A percentile compares a stretch with the other conserved stretches of the same genome.
Evolutionary conservation across 2,797 vertebrate genomes (phyloP).

Genomic region (Pelochelys cantorii): DNA sequence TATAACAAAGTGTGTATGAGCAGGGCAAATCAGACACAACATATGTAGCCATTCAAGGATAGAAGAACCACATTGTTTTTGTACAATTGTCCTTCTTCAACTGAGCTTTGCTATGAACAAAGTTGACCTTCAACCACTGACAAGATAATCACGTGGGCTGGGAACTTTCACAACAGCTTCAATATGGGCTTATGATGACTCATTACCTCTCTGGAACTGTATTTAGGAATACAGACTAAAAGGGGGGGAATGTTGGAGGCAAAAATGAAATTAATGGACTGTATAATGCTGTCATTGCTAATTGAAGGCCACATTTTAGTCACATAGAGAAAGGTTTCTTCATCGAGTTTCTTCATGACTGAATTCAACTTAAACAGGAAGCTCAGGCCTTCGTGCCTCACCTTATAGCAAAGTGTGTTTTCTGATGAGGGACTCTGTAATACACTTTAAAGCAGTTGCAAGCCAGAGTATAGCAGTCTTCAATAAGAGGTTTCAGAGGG

Average conservation of each 20-base stretch:
- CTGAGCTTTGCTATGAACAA: neutral
- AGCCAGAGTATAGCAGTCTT: neutral
- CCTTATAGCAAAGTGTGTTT: neutral
- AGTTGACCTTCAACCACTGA: neutral
- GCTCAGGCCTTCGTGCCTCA: neutral
- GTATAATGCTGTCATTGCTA: neutral
- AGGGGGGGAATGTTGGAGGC: neutral
- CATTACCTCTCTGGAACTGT: neutral
- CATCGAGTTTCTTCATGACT: neutral
- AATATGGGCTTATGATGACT: neutral
- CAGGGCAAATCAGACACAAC: neutral
- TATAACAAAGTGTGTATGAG: neutral
- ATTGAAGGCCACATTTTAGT: neutral
- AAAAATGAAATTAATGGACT: neutral
- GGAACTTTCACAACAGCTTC: neutral
- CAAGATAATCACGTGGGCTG: neutral
- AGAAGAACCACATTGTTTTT: neutral
- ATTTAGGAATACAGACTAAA: neutral
- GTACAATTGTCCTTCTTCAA: neutral
- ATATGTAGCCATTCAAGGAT: neutral
- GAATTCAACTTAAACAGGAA: neutral
- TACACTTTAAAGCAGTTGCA: neutral
- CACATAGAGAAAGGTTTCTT: neutral
- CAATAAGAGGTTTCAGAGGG: neutral
- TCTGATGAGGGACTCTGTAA: neutral